Conservation (phyloP, 2,888 invertebrate species). For the Philereme vetulata region DNA sequence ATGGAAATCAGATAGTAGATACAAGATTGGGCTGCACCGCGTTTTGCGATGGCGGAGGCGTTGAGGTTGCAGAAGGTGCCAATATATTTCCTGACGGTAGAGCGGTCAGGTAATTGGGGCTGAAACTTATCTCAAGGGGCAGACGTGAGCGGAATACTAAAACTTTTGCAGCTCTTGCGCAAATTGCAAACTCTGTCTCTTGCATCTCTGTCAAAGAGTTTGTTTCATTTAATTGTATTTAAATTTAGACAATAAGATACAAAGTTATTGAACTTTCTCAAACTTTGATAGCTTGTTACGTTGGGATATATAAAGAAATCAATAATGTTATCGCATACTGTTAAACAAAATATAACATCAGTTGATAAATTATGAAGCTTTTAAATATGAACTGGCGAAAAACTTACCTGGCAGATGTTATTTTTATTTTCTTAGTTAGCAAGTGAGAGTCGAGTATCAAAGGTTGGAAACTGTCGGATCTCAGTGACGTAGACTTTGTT, state of each 20-base stretch:
- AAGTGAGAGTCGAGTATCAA: constrained; percentile 60
- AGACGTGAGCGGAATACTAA: constrained; percentile 76
- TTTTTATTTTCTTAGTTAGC: constrained; percentile 53
- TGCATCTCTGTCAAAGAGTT: constrained; percentile 29
- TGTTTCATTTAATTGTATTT: constrained; percentile 29
- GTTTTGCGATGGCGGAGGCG: constrained; percentile 48
- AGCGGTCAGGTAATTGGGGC: constrained; percentile 81
- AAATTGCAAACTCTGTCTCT: constrained; percentile 71
- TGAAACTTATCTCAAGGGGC: constrained; percentile 79
- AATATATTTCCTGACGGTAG: constrained; percentile 81
- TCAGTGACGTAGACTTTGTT: constrained; percentile 72
- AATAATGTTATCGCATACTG: constrained; percentile 8
- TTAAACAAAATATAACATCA: constrained; percentile 12
- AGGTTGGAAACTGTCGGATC: constrained; percentile 62
- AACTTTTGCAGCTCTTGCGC: constrained; percentile 62
- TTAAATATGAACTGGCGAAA: constrained; percentile 34
- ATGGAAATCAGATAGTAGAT: constrained; percentile 67
- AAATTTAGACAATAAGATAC: constrained; percentile 26
- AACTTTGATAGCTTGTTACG: constrained; percentile 23
- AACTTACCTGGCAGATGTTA: constrained; percentile 41
- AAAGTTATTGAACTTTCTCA: constrained; percentile 23
- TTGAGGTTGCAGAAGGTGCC: constrained; percentile 73
- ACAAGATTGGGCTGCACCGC: constrained; percentile 58
- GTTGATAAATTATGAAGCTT: constrained; percentile 31
- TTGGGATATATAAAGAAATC: constrained; percentile 6